phyloP scores from a whole-genome alignment of 2,113 vertebrate species.

The Hoplias malabaricus region DNA sequence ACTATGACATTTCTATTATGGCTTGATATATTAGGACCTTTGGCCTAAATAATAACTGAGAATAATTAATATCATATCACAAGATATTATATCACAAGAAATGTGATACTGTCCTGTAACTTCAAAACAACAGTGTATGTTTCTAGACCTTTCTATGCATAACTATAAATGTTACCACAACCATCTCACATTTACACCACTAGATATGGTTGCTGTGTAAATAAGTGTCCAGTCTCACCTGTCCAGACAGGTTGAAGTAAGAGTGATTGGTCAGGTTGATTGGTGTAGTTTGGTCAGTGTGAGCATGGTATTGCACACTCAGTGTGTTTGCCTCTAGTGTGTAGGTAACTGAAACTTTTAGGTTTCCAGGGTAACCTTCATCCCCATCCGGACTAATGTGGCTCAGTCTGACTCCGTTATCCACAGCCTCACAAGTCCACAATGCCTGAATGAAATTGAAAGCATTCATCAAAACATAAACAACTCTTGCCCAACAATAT shows the following conservation, averaged over 20 bases:
- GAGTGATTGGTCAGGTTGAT: conserved; percentile 92
- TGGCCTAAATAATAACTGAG: no score
- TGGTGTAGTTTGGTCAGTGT: conserved; percentile 81
- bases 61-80: no score
- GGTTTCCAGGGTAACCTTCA: conserved; percentile 90
- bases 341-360: conserved; percentile 86
- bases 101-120: neutral
- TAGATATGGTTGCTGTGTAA: neutral
- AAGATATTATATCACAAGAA: neutral
- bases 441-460: conserved; percentile 75
- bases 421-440: conserved; percentile 79
- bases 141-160: neutral
- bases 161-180: neutral
- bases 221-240: conserved; percentile 71
- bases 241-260: conserved; percentile 92
- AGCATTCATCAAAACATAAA: neutral
- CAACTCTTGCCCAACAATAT: no score
- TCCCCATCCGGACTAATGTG: conserved; percentile 85
- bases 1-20: no score
- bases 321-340: conserved; percentile 77
- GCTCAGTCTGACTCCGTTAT: conserved; percentile 79
- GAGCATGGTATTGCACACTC: conserved; percentile 79
- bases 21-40: no score
- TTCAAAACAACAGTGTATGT: no score
- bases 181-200: neutral